A percentile compares a stretch with the other conserved stretches of the same genome.
phyloP scores from a whole-genome alignment of 2,797 vertebrate genomes.

The Emydoidea blandingii region DNA sequence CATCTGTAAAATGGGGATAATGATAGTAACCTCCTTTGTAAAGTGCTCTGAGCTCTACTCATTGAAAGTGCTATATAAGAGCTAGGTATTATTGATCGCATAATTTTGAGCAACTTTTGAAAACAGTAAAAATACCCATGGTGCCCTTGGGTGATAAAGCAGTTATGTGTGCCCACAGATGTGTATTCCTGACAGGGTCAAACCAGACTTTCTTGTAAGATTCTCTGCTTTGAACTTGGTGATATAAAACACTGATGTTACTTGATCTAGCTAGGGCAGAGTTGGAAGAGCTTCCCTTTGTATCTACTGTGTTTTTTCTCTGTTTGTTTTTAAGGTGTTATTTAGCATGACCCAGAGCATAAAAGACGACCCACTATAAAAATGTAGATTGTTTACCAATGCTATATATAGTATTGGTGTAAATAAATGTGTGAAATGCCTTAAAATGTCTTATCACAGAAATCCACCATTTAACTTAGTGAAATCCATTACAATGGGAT shows the following conservation, averaged over 20 bases:
- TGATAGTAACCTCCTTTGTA: not conserved
- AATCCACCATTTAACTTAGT: not conserved
- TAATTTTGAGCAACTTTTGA: not conserved
- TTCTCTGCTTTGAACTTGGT: not conserved
- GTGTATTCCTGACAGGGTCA: not conserved
- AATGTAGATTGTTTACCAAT: not conserved
- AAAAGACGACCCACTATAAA: not conserved
- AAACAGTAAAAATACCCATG: not conserved
- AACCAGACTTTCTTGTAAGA: accelerated
- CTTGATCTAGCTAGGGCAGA: not conserved
- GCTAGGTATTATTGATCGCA: not conserved
- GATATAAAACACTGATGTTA: not conserved
- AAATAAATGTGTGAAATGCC: not conserved
- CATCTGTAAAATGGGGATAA: not conserved
- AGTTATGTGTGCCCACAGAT: not conserved
- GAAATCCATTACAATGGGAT: accelerated
- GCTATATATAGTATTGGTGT: not conserved
- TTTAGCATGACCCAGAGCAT: not conserved
- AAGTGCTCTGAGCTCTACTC: not conserved
- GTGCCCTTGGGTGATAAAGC: not conserved
- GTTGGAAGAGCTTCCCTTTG: not conserved
- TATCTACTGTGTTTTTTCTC: not conserved
- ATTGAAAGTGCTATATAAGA: not conserved
- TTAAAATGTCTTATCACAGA: not conserved
- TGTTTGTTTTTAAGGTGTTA: not conserved